A percentile compares a stretch with the other conserved stretches of the same genome.
Evolutionary conservation across 2,888 invertebrate genomes (phyloP).

Genomic region (Metallyticus violacea): DNA sequence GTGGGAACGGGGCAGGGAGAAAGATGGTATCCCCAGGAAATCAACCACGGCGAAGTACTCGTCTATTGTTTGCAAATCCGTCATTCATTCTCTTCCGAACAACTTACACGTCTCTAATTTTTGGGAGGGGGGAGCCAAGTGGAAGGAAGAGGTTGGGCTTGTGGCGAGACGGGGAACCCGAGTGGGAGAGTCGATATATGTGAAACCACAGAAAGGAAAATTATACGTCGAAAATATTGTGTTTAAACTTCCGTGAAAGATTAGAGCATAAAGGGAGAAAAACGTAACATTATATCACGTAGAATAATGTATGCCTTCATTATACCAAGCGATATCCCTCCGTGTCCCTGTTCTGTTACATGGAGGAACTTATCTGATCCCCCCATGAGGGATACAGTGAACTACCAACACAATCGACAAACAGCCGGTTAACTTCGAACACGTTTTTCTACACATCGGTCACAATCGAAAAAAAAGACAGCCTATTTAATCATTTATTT

Average conservation of each 20-base stretch:
- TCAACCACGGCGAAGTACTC: neutral
- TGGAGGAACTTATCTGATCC: neutral
- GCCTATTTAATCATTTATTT: neutral
- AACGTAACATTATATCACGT: neutral
- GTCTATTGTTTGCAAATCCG: constrained; percentile 25
- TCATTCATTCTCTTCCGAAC: neutral
- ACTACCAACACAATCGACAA: neutral
- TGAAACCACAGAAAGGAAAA: neutral
- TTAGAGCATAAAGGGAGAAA: neutral
- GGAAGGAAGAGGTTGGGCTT: neutral
- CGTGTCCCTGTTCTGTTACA: neutral
- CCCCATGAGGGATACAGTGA: neutral
- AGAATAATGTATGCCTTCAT: neutral
- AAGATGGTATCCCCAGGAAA: neutral
- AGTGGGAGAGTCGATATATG: neutral
- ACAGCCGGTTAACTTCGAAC: neutral
- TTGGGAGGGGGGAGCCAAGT: no score
- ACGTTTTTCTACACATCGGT: neutral
- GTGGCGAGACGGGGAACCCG: neutral
- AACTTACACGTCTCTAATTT: neutral
- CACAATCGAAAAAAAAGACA: neutral
- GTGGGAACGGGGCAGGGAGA: neutral
- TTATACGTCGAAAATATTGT: neutral
- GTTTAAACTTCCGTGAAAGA: neutral
- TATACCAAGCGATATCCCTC: neutral